phyloP scores from a whole-genome alignment of 2,113 vertebrate species.

The Pseudopipra pipra region DNA sequence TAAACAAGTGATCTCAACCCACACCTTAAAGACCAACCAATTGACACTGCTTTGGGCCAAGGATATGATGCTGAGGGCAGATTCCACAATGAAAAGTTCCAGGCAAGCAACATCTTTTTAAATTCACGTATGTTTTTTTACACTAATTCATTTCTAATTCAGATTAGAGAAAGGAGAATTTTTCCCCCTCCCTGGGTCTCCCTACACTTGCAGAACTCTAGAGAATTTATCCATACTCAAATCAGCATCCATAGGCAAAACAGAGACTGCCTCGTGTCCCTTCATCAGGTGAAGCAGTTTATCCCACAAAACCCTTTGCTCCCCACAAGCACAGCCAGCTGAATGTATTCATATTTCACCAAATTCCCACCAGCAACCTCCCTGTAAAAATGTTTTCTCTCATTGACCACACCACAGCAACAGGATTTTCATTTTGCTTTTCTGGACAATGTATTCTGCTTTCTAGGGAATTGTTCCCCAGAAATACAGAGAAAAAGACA shows the following conservation, averaged over 20 bases:
- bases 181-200: not conserved
- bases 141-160: not conserved
- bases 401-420: not conserved
- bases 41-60: not conserved
- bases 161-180: not conserved
- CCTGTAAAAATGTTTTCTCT: not conserved
- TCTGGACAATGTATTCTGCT: not conserved
- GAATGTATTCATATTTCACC: not conserved
- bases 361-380: not conserved
- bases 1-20: not conserved
- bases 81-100: not conserved
- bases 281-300: not conserved
- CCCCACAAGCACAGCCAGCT: not conserved
- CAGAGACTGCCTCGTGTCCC: not conserved
- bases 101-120: not conserved
- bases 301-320: not conserved
- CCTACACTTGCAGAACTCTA: not conserved
- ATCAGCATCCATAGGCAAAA: not conserved
- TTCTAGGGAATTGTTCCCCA: not conserved
- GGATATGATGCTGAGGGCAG: not conserved
- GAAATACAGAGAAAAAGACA: not conserved
- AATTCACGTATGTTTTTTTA: not conserved
- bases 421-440: not conserved
- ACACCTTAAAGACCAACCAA: not conserved
- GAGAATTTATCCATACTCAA: not conserved